phyloP scores from a whole-genome alignment of 1,140 invertebrate species.

The Xylocopa sonorina region DNA sequence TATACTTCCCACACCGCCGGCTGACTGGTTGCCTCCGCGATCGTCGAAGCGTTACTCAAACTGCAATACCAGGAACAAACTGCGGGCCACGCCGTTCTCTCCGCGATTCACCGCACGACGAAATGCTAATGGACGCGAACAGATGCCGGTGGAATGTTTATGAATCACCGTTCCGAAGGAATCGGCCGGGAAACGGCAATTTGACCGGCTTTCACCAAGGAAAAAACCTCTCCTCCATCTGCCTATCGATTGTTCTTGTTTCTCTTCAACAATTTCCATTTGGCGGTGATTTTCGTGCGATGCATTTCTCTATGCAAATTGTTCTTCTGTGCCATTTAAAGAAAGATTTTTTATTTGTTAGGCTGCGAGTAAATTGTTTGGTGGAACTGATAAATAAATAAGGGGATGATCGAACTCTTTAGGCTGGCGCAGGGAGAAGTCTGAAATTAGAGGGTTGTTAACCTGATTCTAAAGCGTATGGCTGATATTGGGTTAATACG shows the following conservation, averaged over 20 bases:
- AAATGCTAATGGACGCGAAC: slow-evolving; percentile 74
- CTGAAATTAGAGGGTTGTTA: slow-evolving; percentile 51
- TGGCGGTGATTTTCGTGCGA: too few relatives aligned
- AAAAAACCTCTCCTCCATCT: neutral
- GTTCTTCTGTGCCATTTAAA: too few relatives aligned
- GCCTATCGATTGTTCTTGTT: neutral
- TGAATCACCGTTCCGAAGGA: slow-evolving; percentile 31
- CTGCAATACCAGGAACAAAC: slow-evolving; percentile 70
- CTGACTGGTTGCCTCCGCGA: slow-evolving; percentile 63
- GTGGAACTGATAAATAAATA: slow-evolving; percentile 31
- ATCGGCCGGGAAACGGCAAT: slow-evolving; percentile 32
- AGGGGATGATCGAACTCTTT: slow-evolving; percentile 25
- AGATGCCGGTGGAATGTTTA: slow-evolving; percentile 60
- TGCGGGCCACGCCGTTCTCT: slow-evolving; percentile 65
- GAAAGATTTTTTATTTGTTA: too few relatives aligned
- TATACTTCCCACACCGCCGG: slow-evolving; percentile 64
- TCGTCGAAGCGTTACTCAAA: slow-evolving; percentile 70
- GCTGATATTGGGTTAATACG: slow-evolving; percentile 68
- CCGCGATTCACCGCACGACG: slow-evolving; percentile 71
- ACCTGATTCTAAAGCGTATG: slow-evolving; percentile 61
- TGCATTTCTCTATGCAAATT: too few relatives aligned
- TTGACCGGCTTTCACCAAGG: neutral
- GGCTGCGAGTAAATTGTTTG: too few relatives aligned
- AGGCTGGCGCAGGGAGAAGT: slow-evolving; percentile 15
- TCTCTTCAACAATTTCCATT: too few relatives aligned